A percentile compares a stretch with the other conserved stretches of the same genome.
These are phyloP conservation scores for Malurus melanocephalus DNA, from an alignment of 2,113 vertebrate species.

Conservation along the genomic window DNA sequence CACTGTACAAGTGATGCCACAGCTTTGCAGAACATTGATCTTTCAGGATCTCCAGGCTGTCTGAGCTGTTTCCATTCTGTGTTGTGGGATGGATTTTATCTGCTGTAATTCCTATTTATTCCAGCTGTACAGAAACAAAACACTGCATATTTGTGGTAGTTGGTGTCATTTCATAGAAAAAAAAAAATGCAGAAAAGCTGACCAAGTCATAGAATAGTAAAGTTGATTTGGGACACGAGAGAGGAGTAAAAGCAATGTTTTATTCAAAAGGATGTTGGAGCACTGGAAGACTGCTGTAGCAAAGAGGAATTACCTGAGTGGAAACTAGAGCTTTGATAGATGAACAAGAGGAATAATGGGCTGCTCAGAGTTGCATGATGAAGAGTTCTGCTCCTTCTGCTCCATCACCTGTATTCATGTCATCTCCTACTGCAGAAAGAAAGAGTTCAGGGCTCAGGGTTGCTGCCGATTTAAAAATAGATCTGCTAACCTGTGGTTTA, in stretches of 20 bases:
- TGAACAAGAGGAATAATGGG: not conserved
- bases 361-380: not conserved
- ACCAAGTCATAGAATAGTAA: not conserved
- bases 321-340: not conserved
- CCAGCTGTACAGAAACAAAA: not conserved
- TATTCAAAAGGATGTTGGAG: not conserved
- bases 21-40: not conserved
- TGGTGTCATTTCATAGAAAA: not conserved
- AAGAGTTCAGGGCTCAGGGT: not conserved
- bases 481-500: constrained; percentile 28
- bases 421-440: not conserved
- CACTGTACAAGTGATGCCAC: not conserved
- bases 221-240: not conserved
- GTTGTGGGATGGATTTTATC: not conserved
- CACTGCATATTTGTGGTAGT: not conserved
- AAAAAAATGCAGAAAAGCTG: not conserved
- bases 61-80: not conserved
- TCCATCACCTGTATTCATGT: not conserved
- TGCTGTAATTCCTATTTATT: not conserved
- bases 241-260: not conserved
- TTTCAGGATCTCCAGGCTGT: not conserved
- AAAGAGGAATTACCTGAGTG: not conserved
- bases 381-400: not conserved
- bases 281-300: not conserved
- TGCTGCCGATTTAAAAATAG: constrained; percentile 5